Evolutionary conservation across 2,888 invertebrate genomes (phyloP).

Genomic region (Hymenopus coronatus): DNA sequence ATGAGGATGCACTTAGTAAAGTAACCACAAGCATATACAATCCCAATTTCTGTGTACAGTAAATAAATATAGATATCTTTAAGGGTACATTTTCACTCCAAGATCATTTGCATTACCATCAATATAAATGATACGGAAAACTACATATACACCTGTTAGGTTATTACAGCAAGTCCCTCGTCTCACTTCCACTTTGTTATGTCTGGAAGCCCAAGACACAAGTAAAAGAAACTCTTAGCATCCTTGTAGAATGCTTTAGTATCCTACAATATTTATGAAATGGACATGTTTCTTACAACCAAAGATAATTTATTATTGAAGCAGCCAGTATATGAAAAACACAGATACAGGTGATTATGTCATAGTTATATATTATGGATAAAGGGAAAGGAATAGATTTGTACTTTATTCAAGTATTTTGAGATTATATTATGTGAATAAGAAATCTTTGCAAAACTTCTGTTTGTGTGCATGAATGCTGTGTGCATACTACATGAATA

Average conservation of each 20-base stretch:
- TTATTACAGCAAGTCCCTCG: not conserved
- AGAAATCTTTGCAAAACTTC: not conserved
- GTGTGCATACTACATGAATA: not conserved
- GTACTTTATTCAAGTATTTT: slow-evolving; percentile 1
- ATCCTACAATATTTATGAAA: not conserved
- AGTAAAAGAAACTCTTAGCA: not conserved
- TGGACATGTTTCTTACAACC: not conserved
- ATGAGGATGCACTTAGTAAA: not conserved
- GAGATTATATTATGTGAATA: not conserved
- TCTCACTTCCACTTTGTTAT: not conserved
- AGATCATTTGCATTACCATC: not conserved
- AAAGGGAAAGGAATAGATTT: not conserved
- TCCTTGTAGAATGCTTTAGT: not conserved
- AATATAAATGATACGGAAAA: not conserved
- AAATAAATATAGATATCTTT: not conserved
- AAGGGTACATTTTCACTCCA: not conserved
- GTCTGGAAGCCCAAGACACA: not conserved
- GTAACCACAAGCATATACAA: not conserved
- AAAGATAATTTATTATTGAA: not conserved
- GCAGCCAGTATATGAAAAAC: not conserved
- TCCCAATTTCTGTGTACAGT: not conserved
- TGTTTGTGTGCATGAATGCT: not conserved
- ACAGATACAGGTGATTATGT: not conserved
- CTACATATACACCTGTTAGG: not conserved
- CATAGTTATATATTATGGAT: not conserved